Evolutionary conservation across 1,140 invertebrate species (phyloP).

Genomic region (Aphelinus atriplicis): DNA sequence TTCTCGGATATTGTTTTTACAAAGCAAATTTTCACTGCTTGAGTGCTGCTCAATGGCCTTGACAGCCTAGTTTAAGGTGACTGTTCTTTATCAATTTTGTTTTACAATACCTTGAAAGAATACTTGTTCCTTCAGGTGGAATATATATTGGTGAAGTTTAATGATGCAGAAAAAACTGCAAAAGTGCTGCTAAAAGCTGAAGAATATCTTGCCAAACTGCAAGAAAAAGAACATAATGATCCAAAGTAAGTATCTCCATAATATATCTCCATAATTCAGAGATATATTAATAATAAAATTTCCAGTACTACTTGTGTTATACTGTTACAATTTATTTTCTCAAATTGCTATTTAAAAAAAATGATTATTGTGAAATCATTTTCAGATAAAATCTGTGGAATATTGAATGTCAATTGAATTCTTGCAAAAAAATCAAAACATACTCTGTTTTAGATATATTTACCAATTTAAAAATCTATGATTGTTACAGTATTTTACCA

Average conservation of each 20-base stretch:
- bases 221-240: slow-evolving; percentile 84
- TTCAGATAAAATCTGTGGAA: too few relatives aligned
- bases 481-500: slow-evolving; percentile 7
- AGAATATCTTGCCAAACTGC: slow-evolving; percentile 81
- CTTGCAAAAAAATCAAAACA: too few relatives aligned
- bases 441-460: background rate
- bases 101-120: slow-evolving; percentile 18
- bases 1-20: slow-evolving; percentile 12
- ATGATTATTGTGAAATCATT: too few relatives aligned
- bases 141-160: slow-evolving; percentile 96
- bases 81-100: slow-evolving; percentile 11
- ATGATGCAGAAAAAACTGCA: slow-evolving; percentile 86
- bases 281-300: too few relatives aligned
- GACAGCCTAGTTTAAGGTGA: background rate
- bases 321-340: background rate
- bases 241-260: slow-evolving; percentile 73
- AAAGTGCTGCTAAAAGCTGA: slow-evolving; percentile 84
- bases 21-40: background rate
- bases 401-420: too few relatives aligned
- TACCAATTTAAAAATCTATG: background rate
- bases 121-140: slow-evolving; percentile 75
- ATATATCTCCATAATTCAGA: background rate
- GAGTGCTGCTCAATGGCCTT: background rate
- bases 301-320: too few relatives aligned
- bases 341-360: too few relatives aligned